A percentile compares a stretch with the other conserved stretches of the same genome.
phyloP scores from a whole-genome alignment of 2,113 vertebrate genomes.

The Martes martes region DNA sequence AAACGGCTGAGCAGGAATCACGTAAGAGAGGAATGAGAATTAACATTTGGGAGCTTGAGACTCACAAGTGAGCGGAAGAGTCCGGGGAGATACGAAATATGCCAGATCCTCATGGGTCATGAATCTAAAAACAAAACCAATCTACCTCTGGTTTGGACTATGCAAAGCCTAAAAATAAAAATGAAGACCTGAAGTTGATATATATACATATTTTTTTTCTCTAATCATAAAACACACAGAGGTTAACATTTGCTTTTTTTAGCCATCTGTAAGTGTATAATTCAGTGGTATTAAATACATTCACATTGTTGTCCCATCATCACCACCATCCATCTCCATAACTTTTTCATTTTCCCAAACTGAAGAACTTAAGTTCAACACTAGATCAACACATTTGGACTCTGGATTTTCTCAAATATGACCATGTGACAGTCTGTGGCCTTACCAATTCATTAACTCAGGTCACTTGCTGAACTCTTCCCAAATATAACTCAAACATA shows the following conservation, averaged over 20 bases:
- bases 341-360: background rate
- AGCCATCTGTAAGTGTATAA: background rate
- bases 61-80: background rate
- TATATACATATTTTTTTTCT: background rate
- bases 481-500: background rate
- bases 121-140: constrained; percentile 12
- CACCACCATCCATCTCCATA: background rate
- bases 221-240: background rate
- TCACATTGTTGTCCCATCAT: background rate
- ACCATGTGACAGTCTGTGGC: background rate
- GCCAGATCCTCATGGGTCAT: background rate
- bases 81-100: background rate
- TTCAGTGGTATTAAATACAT: background rate
- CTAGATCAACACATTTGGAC: background rate
- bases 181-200: background rate
- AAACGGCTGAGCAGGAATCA: background rate
- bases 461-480: background rate
- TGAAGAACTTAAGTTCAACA: background rate
- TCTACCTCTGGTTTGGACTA: background rate
- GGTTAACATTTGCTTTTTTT: background rate
- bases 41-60: constrained; percentile 12
- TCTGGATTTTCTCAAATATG: background rate
- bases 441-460: background rate
- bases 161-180: background rate
- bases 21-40: constrained; percentile 10